These are phyloP conservation scores for Crypturellus undulatus DNA, from an alignment of 2,113 vertebrate species.

Conservation along the genomic window DNA sequence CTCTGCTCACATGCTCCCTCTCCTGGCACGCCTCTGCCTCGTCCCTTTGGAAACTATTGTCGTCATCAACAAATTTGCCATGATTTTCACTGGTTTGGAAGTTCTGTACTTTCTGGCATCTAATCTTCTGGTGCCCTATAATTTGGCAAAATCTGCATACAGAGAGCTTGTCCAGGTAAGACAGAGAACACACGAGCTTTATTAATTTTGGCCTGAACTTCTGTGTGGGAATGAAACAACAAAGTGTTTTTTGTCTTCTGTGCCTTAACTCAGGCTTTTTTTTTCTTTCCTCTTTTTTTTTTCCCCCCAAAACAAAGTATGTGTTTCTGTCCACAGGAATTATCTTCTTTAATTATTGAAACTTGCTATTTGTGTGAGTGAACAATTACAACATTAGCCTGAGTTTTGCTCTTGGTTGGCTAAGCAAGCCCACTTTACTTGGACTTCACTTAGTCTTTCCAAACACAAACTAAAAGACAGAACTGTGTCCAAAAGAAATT, in stretches of 20 bases:
- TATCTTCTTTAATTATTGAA: neutral
- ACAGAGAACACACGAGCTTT: fast-evolving
- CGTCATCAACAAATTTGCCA: conserved; percentile 97
- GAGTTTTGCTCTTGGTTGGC: neutral
- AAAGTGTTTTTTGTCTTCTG: neutral
- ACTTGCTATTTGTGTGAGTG: neutral
- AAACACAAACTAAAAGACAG: neutral
- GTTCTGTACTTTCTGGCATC: conserved; percentile 97
- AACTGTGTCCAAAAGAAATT: neutral
- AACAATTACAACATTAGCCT: neutral
- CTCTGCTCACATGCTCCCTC: conserved; percentile 96
- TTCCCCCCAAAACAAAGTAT: neutral
- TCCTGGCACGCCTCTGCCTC: conserved; percentile 94
- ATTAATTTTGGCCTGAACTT: neutral
- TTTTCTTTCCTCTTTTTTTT: neutral
- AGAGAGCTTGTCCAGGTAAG: conserved; percentile 95
- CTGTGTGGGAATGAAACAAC: neutral
- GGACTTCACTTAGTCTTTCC: neutral
- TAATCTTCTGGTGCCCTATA: conserved; percentile 96
- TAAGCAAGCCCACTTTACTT: neutral
- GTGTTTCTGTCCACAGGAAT: neutral
- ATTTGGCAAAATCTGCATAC: conserved; percentile 97
- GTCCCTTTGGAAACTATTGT: conserved; percentile 96
- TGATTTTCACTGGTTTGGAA: conserved; percentile 98
- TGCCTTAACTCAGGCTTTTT: neutral